Evolutionary conservation across 1,140 invertebrate genomes (phyloP).

Genomic region (Dendrolimus kikuchii): DNA sequence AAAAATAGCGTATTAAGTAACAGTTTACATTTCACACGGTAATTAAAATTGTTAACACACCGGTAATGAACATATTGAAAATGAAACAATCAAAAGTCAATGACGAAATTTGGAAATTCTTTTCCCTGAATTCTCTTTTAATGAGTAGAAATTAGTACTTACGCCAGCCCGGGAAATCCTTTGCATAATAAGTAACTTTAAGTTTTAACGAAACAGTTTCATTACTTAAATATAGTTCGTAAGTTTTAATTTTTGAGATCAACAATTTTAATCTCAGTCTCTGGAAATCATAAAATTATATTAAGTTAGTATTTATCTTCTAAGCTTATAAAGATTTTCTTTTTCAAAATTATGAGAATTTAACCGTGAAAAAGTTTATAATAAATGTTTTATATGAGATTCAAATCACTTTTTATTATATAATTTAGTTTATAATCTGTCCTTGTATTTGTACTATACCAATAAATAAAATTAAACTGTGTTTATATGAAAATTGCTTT

Average conservation of each 20-base stretch:
- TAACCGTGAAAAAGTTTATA: too few relatives aligned
- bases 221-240: neutral
- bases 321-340: neutral
- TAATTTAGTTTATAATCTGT: too few relatives aligned
- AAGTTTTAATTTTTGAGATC: neutral
- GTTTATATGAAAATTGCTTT: too few relatives aligned
- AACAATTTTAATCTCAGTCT: too few relatives aligned
- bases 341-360: neutral
- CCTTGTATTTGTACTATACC: too few relatives aligned
- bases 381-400: too few relatives aligned
- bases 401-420: too few relatives aligned
- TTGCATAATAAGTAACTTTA: too few relatives aligned
- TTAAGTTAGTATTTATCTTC: neutral
- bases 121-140: too few relatives aligned
- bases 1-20: conserved; percentile 49
- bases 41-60: conserved; percentile 51
- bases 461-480: too few relatives aligned
- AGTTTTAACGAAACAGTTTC: neutral
- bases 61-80: conserved; percentile 27
- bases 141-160: too few relatives aligned
- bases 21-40: conserved; percentile 40
- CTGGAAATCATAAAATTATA: neutral
- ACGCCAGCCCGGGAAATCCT: too few relatives aligned
- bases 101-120: conserved; percentile 6
- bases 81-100: conserved; percentile 9